phyloP scores from a whole-genome alignment of 2,888 invertebrate genomes.

The Andrena marginata region DNA sequence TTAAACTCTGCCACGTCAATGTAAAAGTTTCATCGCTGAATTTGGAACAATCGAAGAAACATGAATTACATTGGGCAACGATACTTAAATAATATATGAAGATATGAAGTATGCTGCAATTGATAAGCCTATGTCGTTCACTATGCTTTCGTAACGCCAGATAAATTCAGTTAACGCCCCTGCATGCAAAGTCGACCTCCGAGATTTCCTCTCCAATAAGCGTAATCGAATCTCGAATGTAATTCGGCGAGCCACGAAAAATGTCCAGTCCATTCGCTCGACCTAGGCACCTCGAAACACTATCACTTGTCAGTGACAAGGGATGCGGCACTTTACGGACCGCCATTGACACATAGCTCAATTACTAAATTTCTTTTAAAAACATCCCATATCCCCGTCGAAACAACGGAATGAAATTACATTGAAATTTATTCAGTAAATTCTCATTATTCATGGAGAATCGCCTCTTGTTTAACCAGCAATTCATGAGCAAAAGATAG shows the following conservation, averaged over 20 bases:
- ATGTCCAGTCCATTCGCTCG: conserved; percentile 69
- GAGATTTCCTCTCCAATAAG: conserved; percentile 8
- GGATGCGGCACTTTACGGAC: conserved; percentile 20
- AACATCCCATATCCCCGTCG: no score
- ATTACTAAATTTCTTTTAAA: no score
- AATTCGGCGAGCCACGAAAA: not conserved
- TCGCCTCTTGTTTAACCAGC: not conserved
- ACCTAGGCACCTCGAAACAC: conserved; percentile 63
- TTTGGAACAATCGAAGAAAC: not conserved
- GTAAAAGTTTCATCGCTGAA: not conserved
- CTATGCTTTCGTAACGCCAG: not conserved
- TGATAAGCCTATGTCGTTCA: not conserved
- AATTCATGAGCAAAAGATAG: not conserved
- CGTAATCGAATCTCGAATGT: conserved; percentile 6
- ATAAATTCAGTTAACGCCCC: not conserved
- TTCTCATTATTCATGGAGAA: not conserved
- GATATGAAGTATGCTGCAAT: not conserved
- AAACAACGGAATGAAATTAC: not conserved
- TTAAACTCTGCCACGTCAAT: no score
- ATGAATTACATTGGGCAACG: not conserved
- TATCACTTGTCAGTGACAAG: not conserved
- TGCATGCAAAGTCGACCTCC: conserved; percentile 22
- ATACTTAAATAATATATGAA: not conserved
- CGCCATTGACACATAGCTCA: no score
- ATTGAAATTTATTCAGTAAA: not conserved